Evolutionary conservation across 2,797 vertebrate genomes (phyloP), one percentile per base, ranked within the genome.

Genomic region (Danionella dracula): DNA sequence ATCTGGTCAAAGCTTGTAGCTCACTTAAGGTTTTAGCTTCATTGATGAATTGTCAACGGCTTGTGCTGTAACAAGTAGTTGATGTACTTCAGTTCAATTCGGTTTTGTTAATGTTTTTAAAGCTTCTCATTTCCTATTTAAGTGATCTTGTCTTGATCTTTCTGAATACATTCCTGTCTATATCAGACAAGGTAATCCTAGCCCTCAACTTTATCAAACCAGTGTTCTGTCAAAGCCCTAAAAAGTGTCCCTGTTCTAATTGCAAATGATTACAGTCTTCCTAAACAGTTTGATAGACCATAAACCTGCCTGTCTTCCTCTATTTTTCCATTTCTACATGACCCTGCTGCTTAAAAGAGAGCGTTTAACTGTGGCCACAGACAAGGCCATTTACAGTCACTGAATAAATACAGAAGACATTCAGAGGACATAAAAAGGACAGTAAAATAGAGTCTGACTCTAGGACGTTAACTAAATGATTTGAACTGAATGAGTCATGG

Each of bases 141-240:
- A 44, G 21, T 50, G 4, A 29, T 49, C 10, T 27, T 20, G 11
- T 40, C 9, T 65, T 50, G 17, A 19, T 65, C 20, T 37, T 17
- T 21, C 35, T 13, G 41, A 17, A 15, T 29, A 27, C 23, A 27
- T 27, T 3, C 23, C 77, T 70, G 71, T 81, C 51, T 20, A 69
- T 70, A 67, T 60, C 20, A 67, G 66, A 68, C 71, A 84, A 86
- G 86, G 83, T 81, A 81, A 87, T 82, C 63, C 35, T 74, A 82
- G 80, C 80, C 78, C 81, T 80, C 67, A 74, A 78, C 81, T 46
- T 76, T 50, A 77, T 82, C 81, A 84, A 75, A 78, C 78, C 76
- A 46, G 81, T 74, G 70, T 76, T 45, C 67, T 72, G 73, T 34
- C 19, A 69, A 66, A 74, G 51, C 23, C 16, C 27, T 49, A 38